Conservation (phyloP, 2,113 vertebrate species). For the Corvus cornix region DNA sequence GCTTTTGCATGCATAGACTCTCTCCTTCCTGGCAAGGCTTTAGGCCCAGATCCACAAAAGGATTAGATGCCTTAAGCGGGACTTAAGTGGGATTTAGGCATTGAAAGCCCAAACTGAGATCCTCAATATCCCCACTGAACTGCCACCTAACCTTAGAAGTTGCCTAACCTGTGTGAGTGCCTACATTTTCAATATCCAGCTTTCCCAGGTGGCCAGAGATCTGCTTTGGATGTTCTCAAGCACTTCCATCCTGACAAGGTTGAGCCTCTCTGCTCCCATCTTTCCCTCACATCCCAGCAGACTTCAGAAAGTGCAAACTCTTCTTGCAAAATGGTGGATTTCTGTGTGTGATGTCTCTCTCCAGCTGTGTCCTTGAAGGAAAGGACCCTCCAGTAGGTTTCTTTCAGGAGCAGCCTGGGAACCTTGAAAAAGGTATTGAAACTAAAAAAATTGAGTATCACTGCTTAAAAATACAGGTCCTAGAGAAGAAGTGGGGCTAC, state of each 20-base stretch:
- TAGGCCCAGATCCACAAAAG: constrained; percentile 52
- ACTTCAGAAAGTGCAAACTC: not conserved
- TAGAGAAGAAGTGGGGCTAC: not conserved
- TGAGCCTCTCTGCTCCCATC: constrained; percentile 4
- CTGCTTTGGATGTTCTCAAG: constrained; percentile 55
- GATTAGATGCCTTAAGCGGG: constrained; percentile 60
- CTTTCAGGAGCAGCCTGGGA: not conserved
- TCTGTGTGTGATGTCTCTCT: not conserved
- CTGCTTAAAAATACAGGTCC: not conserved
- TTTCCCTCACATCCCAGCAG: not conserved
- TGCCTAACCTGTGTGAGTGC: constrained; percentile 33
- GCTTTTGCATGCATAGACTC: constrained; percentile 47
- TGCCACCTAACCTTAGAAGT: constrained; percentile 59
- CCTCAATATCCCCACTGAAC: constrained; percentile 49
- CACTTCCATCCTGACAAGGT: constrained; percentile 50
- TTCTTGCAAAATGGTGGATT: not conserved
- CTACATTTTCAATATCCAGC: constrained; percentile 24
- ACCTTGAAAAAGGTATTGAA: not conserved
- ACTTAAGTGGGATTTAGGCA: constrained; percentile 67
- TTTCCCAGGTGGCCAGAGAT: constrained; percentile 29
- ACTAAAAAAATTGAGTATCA: not conserved
- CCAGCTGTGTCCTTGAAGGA: constrained; percentile 27
- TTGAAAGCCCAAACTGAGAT: constrained; percentile 55
- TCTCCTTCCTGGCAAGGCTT: constrained; percentile 33
- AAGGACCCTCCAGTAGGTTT: not conserved